Conservation (phyloP, 1,140 invertebrate genomes). For the Hyles euphorbiae region DNA sequence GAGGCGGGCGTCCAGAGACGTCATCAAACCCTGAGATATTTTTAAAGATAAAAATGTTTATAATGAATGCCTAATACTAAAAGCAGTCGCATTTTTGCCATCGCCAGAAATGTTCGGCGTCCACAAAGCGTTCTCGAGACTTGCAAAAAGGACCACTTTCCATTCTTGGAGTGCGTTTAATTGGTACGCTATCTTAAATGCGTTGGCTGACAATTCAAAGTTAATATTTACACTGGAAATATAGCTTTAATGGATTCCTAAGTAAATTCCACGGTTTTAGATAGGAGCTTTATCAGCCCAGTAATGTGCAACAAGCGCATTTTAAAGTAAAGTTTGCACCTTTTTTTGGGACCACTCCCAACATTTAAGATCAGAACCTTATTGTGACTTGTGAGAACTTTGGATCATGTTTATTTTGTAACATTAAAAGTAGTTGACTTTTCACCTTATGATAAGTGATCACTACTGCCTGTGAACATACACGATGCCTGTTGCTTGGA, state of each 20-base stretch:
- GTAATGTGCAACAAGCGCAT: too few species aligned
- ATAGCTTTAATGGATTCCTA: not conserved
- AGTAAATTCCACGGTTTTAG: too few species aligned
- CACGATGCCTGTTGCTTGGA: too few species aligned
- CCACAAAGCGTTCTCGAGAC: slow-evolving; percentile 41
- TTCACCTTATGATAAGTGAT: too few species aligned
- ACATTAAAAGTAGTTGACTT: too few species aligned
- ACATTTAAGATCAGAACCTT: too few species aligned
- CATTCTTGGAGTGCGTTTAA: slow-evolving; percentile 43
- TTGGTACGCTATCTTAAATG: slow-evolving; percentile 34
- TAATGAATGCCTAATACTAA: slow-evolving; percentile 27
- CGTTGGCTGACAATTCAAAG: slow-evolving; percentile 6
- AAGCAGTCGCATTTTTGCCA: slow-evolving; percentile 38
- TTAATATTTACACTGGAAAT: slow-evolving; percentile 1
- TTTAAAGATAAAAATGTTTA: slow-evolving; percentile 31
- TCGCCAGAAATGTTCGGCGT: slow-evolving; percentile 41
- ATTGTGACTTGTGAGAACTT: too few species aligned
- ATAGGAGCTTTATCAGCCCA: too few species aligned
- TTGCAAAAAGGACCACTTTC: slow-evolving; percentile 39
- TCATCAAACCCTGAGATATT: slow-evolving; percentile 18
- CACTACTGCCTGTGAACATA: too few species aligned
- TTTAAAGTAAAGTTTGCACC: too few species aligned
- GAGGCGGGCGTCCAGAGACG: not conserved
- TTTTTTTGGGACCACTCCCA: too few species aligned
- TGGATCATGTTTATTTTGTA: too few species aligned